Conservation (phyloP, 1,140 invertebrate species). For the Panulirus ornatus region DNA sequence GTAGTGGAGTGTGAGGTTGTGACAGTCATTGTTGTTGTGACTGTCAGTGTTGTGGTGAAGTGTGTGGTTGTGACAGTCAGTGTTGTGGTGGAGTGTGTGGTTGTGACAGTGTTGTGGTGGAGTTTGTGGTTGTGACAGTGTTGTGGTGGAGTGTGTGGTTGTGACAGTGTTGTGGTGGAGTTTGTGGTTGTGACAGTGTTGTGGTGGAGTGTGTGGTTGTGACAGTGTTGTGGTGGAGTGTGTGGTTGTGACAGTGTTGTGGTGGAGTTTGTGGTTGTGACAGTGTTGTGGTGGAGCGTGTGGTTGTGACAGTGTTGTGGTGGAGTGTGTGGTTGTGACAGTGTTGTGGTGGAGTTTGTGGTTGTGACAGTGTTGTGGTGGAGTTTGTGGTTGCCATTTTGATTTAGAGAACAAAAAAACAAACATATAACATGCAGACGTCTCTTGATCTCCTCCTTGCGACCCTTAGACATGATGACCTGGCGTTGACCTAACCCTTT, state of each 20-base stretch:
- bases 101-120: too few species aligned
- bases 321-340: background rate
- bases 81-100: background rate
- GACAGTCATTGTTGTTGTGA: too few species aligned
- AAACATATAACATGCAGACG: too few species aligned
- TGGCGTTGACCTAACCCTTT: too few species aligned
- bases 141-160: too few species aligned
- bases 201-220: background rate
- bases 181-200: background rate
- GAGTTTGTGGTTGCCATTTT: too few species aligned
- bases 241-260: background rate
- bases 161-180: background rate
- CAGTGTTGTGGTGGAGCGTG: background rate
- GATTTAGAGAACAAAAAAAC: too few species aligned
- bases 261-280: background rate
- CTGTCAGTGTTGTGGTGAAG: background rate
- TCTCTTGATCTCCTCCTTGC: too few species aligned
- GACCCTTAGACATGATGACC: too few species aligned
- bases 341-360: background rate
- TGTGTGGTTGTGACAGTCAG: background rate
- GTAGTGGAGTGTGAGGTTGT: background rate
- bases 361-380: too few species aligned
- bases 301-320: background rate
- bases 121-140: background rate
- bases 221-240: background rate